Percentiles rank a stretch among this genome's conserved stretches.
These are phyloP conservation scores for Pristis pectinata DNA, from an alignment of 2,797 vertebrate genomes.

Conservation along the genomic window DNA sequence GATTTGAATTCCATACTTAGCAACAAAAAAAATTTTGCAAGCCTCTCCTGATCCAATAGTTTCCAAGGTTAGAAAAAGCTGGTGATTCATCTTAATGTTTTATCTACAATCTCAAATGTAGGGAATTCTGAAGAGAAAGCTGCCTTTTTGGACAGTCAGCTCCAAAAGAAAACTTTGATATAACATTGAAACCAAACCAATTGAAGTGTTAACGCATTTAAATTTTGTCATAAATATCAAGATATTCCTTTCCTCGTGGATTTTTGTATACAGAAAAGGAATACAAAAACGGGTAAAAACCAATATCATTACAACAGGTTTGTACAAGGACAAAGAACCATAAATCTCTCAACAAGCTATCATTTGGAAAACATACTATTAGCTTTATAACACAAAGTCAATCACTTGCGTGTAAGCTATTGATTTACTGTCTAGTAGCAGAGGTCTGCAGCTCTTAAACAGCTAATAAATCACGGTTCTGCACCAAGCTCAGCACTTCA, in stretches of 20 bases:
- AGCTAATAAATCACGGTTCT: slow-evolving; percentile 41
- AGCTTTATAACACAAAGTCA: slow-evolving; percentile 41
- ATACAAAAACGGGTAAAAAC: slow-evolving; percentile 18
- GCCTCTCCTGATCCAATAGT: background rate
- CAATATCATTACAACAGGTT: slow-evolving; percentile 17
- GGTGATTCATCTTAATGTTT: background rate
- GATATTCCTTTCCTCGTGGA: background rate
- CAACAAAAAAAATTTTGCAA: background rate
- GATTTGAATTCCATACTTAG: background rate
- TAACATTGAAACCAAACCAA: background rate
- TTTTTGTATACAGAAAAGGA: background rate
- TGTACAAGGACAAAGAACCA: slow-evolving; percentile 28
- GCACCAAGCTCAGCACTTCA: slow-evolving; percentile 32
- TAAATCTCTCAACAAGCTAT: slow-evolving; percentile 38
- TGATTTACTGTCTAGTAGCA: slow-evolving; percentile 42
- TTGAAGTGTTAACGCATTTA: slow-evolving; percentile 1
- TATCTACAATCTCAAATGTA: background rate
- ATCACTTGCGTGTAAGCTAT: slow-evolving; percentile 41
- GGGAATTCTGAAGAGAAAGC: background rate
- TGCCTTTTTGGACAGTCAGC: background rate
- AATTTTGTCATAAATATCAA: slow-evolving; percentile 17
- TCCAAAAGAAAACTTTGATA: background rate
- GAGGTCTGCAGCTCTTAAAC: slow-evolving; percentile 36
- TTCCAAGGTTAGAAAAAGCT: slow-evolving; percentile 27
- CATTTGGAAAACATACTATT: slow-evolving; percentile 42